Conservation (phyloP, 2,888 invertebrate species). For the Masnerella sp. region DNA sequence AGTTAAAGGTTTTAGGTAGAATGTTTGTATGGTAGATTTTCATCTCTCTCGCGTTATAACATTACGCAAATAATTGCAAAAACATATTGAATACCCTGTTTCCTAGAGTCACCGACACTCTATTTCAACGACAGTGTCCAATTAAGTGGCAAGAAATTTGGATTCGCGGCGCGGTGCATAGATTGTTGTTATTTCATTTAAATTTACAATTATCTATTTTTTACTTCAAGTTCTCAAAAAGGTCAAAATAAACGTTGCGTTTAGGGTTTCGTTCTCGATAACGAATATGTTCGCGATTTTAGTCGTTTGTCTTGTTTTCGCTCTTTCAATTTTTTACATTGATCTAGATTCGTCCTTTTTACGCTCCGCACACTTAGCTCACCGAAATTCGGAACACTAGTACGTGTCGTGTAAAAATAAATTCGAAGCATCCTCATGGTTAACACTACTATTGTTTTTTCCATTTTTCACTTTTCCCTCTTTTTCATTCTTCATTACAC, state of each 20-base stretch:
- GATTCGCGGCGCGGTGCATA: slow-evolving; percentile 68
- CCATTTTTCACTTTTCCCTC: background rate
- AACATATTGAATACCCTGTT: slow-evolving; percentile 97
- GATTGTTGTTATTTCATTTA: slow-evolving; percentile 42
- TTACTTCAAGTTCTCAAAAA: slow-evolving; percentile 7
- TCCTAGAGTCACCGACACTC: slow-evolving; percentile 86
- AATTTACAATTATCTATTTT: slow-evolving; percentile 20
- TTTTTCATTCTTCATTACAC: slow-evolving; percentile 62
- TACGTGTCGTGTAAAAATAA: slow-evolving; percentile 76
- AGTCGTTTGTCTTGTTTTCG: background rate
- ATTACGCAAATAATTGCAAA: slow-evolving; percentile 90
- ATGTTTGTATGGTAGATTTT: slow-evolving; percentile 37
- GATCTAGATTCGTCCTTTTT: slow-evolving; percentile 34
- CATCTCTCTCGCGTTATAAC: slow-evolving; percentile 62
- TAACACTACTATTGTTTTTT: slow-evolving; percentile 63
- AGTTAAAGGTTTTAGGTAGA: slow-evolving; percentile 61
- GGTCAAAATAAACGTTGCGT: slow-evolving; percentile 21
- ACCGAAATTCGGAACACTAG: slow-evolving; percentile 67
- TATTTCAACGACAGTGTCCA: slow-evolving; percentile 69
- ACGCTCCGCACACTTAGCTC: slow-evolving; percentile 52
- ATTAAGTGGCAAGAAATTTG: slow-evolving; percentile 69
- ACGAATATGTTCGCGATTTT: slow-evolving; percentile 9
- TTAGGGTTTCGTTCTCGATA: slow-evolving; percentile 8
- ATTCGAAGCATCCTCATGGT: slow-evolving; percentile 75
- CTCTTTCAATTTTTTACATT: slow-evolving; percentile 34